Percentiles rank a stretch among this genome's conserved stretches.
Evolutionary conservation across 2,888 invertebrate species (phyloP).

Genomic region (Oligia strigilis): DNA sequence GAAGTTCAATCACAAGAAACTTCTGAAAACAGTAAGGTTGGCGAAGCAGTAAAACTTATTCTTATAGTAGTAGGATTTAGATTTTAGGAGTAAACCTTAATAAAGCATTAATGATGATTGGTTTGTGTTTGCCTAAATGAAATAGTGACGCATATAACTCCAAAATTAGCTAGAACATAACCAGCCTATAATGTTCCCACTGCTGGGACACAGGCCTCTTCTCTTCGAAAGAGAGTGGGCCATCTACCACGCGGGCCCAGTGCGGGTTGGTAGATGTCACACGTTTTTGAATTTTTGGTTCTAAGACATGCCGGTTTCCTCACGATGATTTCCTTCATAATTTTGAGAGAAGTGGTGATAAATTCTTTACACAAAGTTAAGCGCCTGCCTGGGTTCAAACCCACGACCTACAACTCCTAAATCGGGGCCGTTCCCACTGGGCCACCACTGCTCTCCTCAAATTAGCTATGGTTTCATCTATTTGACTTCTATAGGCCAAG

Average conservation of each 20-base stretch:
- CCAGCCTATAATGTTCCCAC: background rate
- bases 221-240: background rate
- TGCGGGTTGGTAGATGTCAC: too few species aligned
- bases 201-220: too few species aligned
- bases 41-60: conserved; percentile 2
- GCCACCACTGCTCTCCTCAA: conserved; percentile 3
- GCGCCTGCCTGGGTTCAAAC: background rate
- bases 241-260: background rate
- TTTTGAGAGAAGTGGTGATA: background rate
- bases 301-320: background rate
- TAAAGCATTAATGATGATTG: background rate
- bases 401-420: background rate
- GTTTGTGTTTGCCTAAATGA: background rate
- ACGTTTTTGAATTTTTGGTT: background rate
- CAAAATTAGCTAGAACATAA: background rate
- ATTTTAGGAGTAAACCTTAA: background rate
- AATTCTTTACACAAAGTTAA: background rate
- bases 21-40: conserved; percentile 26
- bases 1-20: conserved; percentile 49
- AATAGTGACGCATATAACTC: background rate
- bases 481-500: background rate
- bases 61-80: background rate
- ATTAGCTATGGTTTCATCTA: background rate
- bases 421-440: too few species aligned
- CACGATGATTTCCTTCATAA: background rate